These are phyloP conservation scores for Eledone cirrhosa DNA, from an alignment of 2,888 invertebrate species.

Conservation along the genomic window DNA sequence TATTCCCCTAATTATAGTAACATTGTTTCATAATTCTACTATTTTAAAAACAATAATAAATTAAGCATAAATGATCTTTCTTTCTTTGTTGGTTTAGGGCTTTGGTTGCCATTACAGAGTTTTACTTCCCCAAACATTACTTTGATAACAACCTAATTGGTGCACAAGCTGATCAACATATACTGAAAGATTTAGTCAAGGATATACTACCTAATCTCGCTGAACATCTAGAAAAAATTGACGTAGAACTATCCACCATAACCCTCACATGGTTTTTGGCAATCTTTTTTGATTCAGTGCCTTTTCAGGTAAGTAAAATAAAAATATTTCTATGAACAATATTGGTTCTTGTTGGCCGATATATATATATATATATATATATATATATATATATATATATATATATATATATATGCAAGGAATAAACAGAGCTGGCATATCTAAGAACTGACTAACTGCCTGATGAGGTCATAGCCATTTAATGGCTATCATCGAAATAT, in stretches of 20 bases:
- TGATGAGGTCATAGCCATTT: too few species aligned
- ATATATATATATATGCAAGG: too few species aligned
- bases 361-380: too few species aligned
- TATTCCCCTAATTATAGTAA: too few species aligned
- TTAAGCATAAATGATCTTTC: not conserved
- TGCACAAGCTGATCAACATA: slow-evolving; percentile 70
- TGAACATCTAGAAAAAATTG: slow-evolving; percentile 67
- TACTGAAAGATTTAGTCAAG: slow-evolving; percentile 68
- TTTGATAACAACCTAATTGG: slow-evolving; percentile 70
- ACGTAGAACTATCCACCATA: slow-evolving; percentile 70
- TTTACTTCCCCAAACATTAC: slow-evolving; percentile 69
- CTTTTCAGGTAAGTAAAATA: slow-evolving; percentile 67
- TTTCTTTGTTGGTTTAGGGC: slow-evolving; percentile 58
- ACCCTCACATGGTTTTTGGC: slow-evolving; percentile 71
- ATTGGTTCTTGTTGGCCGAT: too few species aligned
- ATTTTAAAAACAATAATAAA: too few species aligned
- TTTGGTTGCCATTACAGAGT: slow-evolving; percentile 70
- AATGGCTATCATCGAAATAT: too few species aligned
- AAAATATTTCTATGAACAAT: too few species aligned
- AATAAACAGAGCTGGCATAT: too few species aligned
- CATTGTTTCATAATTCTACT: too few species aligned
- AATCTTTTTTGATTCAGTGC: slow-evolving; percentile 70
- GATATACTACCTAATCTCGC: slow-evolving; percentile 67
- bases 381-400: too few species aligned
- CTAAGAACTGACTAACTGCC: too few species aligned